Conservation (phyloP, 2,113 vertebrate genomes). For the Pseudorectes ferrugineus region DNA sequence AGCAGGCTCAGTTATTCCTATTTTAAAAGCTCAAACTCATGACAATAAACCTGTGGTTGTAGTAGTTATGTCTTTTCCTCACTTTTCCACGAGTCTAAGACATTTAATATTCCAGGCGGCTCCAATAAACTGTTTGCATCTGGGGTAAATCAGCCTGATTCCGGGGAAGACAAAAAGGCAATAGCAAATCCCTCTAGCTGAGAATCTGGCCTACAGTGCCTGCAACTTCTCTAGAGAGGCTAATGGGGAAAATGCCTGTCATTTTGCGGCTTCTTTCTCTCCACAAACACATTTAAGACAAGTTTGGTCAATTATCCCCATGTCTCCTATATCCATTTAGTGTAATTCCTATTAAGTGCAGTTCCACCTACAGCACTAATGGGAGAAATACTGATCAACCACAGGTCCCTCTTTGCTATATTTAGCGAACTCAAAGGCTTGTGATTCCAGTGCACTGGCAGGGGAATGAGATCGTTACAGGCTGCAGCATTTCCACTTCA, state of each 20-base stretch:
- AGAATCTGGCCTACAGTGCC: constrained; percentile 44
- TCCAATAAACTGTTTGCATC: not conserved
- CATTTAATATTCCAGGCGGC: not conserved
- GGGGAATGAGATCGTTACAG: constrained; percentile 58
- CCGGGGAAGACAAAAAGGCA: constrained; percentile 21
- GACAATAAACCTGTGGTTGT: constrained; percentile 29
- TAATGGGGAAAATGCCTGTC: constrained; percentile 66
- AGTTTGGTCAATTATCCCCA: constrained; percentile 71
- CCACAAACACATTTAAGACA: constrained; percentile 65
- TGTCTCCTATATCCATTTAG: constrained; percentile 72
- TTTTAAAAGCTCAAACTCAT: constrained; percentile 7
- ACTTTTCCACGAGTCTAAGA: not conserved
- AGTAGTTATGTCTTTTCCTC: constrained; percentile 10
- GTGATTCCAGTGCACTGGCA: constrained; percentile 44
- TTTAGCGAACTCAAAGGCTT: constrained; percentile 27
- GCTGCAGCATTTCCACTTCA: constrained; percentile 42
- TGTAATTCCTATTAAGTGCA: constrained; percentile 71
- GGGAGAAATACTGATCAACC: constrained; percentile 60
- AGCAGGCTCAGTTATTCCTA: not conserved
- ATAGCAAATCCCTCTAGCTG: constrained; percentile 5
- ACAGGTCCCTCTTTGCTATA: constrained; percentile 59
- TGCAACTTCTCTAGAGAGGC: constrained; percentile 46
- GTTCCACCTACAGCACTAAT: constrained; percentile 73
- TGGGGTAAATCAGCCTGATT: constrained; percentile 26
- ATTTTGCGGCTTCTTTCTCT: constrained; percentile 68